Evolutionary conservation across 2,797 vertebrate genomes (phyloP).

Genomic region (Pseudomugil tenellus): DNA sequence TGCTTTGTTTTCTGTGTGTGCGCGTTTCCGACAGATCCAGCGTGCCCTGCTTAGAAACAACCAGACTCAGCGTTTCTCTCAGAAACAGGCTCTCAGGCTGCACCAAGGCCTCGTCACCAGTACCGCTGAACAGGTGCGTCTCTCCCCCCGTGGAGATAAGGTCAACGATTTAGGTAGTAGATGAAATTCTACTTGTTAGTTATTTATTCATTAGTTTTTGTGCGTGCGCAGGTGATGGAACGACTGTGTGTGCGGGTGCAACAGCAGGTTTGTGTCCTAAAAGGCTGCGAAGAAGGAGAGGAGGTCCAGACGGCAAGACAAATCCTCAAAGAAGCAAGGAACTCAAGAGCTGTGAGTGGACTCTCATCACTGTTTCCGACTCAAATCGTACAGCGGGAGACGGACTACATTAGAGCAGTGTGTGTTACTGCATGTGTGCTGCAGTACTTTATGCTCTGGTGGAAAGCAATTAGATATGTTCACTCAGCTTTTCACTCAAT

Average conservation of each 20-base stretch:
- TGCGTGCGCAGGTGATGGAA: slow-evolving; percentile 87
- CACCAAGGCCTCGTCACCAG: slow-evolving; percentile 93
- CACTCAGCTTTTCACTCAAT: background rate
- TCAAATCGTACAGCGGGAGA: background rate
- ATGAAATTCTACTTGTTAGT: slow-evolving; percentile 51
- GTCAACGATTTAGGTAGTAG: background rate
- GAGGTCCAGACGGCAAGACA: slow-evolving; percentile 89
- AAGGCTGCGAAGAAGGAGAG: slow-evolving; percentile 86
- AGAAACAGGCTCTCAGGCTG: slow-evolving; percentile 90
- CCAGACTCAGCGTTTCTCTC: slow-evolving; percentile 91
- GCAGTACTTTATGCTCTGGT: background rate
- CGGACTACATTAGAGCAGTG: background rate
- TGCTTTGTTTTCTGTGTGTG: slow-evolving; percentile 19
- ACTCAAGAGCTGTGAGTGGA: slow-evolving; percentile 88
- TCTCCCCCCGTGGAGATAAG: background rate
- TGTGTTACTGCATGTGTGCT: background rate
- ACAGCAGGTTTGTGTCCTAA: slow-evolving; percentile 89
- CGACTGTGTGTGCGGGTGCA: slow-evolving; percentile 89
- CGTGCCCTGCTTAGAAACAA: slow-evolving; percentile 91
- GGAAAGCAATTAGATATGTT: background rate
- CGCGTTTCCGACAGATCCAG: slow-evolving; percentile 84
- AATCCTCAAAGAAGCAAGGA: slow-evolving; percentile 91
- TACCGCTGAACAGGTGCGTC: slow-evolving; percentile 90
- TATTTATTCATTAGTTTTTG: slow-evolving; percentile 21
- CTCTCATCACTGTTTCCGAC: background rate